Evolutionary conservation across 2,888 invertebrate genomes (phyloP).

Genomic region (Linyphia triangularis): DNA sequence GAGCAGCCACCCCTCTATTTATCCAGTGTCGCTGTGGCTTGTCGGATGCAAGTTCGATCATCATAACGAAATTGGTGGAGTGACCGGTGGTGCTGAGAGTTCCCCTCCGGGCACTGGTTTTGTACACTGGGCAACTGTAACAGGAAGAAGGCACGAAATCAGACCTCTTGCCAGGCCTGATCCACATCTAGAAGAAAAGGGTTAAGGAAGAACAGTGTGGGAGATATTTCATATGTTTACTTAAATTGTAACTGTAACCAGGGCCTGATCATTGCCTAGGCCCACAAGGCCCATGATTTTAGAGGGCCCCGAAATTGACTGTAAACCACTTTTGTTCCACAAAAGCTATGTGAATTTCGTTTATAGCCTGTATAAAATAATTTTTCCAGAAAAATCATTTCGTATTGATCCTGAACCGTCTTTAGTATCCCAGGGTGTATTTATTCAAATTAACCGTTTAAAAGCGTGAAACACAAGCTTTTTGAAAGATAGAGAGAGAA

Average conservation of each 20-base stretch:
- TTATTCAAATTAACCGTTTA: too few relatives aligned
- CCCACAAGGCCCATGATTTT: too few relatives aligned
- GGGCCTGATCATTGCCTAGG: too few relatives aligned
- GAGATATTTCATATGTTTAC: not conserved
- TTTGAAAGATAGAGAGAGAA: too few relatives aligned
- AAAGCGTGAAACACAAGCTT: too few relatives aligned
- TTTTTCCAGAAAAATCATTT: too few relatives aligned
- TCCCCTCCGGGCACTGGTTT: conserved; percentile 92
- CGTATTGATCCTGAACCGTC: too few relatives aligned
- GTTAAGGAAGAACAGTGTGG: conserved; percentile 31
- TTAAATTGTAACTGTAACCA: not conserved
- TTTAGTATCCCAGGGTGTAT: too few relatives aligned
- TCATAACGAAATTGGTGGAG: conserved; percentile 95
- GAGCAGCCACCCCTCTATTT: conserved; percentile 90
- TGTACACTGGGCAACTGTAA: conserved; percentile 93
- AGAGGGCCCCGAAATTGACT: too few relatives aligned
- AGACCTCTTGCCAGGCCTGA: conserved; percentile 86
- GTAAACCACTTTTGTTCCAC: too few relatives aligned
- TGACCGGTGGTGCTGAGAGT: conserved; percentile 94
- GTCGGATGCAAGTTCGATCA: conserved; percentile 87
- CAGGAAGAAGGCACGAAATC: conserved; percentile 83
- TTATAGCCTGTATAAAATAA: too few relatives aligned
- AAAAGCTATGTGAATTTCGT: too few relatives aligned
- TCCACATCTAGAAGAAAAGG: conserved; percentile 85
- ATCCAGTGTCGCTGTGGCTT: conserved; percentile 90